Conservation (phyloP, 2,113 vertebrate genomes). For the Phaethon lepturus region DNA sequence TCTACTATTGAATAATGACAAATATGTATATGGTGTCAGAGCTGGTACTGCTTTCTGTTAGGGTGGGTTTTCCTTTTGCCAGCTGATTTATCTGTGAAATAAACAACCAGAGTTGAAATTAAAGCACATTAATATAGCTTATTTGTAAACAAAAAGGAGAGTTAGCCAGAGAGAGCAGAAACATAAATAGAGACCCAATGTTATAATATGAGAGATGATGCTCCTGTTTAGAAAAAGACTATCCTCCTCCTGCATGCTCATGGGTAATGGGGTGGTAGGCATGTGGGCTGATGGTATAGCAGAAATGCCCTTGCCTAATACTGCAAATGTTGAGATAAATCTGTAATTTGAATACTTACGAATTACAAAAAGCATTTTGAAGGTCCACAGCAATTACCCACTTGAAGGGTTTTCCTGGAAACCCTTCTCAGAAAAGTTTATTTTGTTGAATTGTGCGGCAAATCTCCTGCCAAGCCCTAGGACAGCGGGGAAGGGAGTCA, state of each 20-base stretch:
- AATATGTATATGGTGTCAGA: neutral
- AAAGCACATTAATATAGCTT: constrained; percentile 25
- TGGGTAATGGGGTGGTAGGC: neutral
- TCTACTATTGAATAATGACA: neutral
- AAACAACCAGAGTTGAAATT: constrained; percentile 25
- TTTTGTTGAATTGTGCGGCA: neutral
- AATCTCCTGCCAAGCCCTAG: neutral
- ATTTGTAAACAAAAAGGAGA: constrained; percentile 57
- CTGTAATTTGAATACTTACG: neutral
- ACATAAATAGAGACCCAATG: constrained; percentile 60
- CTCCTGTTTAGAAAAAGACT: neutral
- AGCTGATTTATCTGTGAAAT: constrained; percentile 31
- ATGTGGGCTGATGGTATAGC: neutral
- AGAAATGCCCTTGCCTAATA: neutral
- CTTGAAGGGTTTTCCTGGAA: neutral
- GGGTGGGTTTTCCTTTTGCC: neutral
- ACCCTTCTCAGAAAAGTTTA: neutral
- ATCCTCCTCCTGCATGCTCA: neutral
- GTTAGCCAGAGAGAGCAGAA: constrained; percentile 26
- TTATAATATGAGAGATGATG: neutral
- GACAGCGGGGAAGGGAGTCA: neutral
- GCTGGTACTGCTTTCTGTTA: neutral
- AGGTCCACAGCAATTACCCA: neutral
- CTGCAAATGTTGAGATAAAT: neutral
- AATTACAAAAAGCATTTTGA: neutral